Conservation (phyloP, 2,113 vertebrate genomes). For the Gavialis gangeticus region DNA sequence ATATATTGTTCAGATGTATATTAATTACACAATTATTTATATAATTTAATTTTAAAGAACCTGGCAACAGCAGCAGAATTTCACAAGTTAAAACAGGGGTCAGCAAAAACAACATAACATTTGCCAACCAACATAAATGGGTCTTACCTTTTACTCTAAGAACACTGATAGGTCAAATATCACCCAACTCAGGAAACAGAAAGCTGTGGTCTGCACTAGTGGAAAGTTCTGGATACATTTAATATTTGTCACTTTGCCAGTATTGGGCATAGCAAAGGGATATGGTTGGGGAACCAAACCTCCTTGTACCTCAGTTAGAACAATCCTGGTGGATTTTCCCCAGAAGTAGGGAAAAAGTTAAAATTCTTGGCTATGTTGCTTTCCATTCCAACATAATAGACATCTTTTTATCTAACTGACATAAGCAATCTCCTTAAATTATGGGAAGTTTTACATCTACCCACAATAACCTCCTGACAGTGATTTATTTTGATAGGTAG, state of each 20-base stretch:
- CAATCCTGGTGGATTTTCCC: not conserved
- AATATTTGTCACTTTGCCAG: not conserved
- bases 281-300: not conserved
- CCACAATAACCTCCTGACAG: not conserved
- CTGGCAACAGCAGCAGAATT: slow-evolving; percentile 52
- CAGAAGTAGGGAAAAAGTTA: not conserved
- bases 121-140: not conserved
- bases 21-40: not conserved
- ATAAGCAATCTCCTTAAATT: too few relatives aligned
- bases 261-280: not conserved
- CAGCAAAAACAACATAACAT: not conserved
- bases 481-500: too few relatives aligned
- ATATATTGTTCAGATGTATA: too few relatives aligned
- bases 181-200: not conserved
- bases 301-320: not conserved
- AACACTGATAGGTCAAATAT: not conserved
- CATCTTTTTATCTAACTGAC: not conserved
- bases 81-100: slow-evolving; percentile 40
- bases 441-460: not conserved
- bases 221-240: not conserved
- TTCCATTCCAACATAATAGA: too few relatives aligned
- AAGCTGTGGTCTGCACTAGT: not conserved
- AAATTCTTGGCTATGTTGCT: too few relatives aligned
- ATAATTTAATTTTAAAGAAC: slow-evolving; percentile 35
- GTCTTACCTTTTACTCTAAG: not conserved